Base-by-base conservation (phyloP, 2,113 vertebrate genomes). In the Microtus richardsoni region DNA sequence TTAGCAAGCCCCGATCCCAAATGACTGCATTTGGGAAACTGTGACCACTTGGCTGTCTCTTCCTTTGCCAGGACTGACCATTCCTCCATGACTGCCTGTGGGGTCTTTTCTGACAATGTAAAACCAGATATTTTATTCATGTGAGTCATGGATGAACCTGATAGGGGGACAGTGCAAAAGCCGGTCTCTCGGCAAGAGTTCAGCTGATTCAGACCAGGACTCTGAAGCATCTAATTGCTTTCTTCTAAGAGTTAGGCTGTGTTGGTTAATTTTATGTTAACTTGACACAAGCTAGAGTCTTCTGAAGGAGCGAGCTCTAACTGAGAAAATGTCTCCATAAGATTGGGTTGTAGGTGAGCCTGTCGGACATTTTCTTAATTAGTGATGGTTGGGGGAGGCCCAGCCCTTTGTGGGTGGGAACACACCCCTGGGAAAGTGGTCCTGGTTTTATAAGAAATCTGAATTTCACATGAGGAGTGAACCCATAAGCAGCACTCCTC, bases 81-180 rank as follows among this genome's bases (percentile, higher is more conserved):
- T 11, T 68, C 58, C 39, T 71, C 41, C 2, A 33, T 60, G 39
- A 54, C 24, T 79, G 28, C 47, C n/a, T 88, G 54, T 78, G 71
- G 16, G 6, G 10, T 70, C 66, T 95, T 95, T 78, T 91, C 47
- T 78, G 80, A 68, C 33, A 58, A 90, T 36, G 47, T 44, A 83
- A 94, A 92, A n/a, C 21, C 21, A 52, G 44, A 44, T 16, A 66
- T 62, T 52, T 86, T 4, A 17, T 86, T 78, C 22, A 62, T 75
- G 41, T 24, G 52, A 58, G 19, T 28, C n/a, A 24, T 80, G 28
- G 60, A 22, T 49, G 24, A 77, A 26, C 87, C 92, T n/a, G 52
- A 17, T 33, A 78, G 80, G 62, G 47, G 7, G 14, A 44, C 1
- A 26, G 7, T 19, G 3, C 44, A 26, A 30, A 13, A 3, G 2